Percentiles rank a stretch among this genome's conserved stretches.
Conservation (phyloP, 2,888 invertebrate species). For the Cryptocephalus primarius region DNA sequence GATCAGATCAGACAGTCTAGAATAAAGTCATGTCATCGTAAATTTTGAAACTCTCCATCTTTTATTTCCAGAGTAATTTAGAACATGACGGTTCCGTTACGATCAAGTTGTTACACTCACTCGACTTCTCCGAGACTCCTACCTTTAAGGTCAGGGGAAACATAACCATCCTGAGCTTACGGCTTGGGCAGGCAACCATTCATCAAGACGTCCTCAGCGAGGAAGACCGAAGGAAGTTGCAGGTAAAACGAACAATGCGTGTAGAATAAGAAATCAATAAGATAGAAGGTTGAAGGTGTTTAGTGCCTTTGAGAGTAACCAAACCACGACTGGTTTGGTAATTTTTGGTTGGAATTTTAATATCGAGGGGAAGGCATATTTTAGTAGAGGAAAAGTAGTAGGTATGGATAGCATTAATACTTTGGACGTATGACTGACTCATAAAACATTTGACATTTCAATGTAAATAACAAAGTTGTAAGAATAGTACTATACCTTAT, state of each 20-base stretch:
- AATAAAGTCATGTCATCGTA: not conserved
- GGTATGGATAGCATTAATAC: too few species aligned
- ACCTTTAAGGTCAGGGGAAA: constrained; percentile 57
- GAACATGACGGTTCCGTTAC: constrained; percentile 68
- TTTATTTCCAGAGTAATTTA: constrained; percentile 42
- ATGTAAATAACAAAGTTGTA: too few species aligned
- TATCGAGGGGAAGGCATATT: too few species aligned
- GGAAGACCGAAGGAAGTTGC: constrained; percentile 45
- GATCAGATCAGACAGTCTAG: not conserved
- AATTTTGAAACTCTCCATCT: too few species aligned
- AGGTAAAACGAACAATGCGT: constrained; percentile 33
- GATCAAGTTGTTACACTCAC: constrained; percentile 57
- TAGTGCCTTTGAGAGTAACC: not conserved
- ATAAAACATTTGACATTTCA: too few species aligned
- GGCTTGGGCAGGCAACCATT: constrained; percentile 51
- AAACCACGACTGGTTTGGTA: too few species aligned
- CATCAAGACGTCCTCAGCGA: constrained; percentile 49
- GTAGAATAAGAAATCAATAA: too few species aligned
- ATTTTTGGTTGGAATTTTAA: too few species aligned
- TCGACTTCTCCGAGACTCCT: constrained; percentile 39
- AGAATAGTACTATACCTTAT: too few species aligned
- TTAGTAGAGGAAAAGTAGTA: too few species aligned
- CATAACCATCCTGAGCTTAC: constrained; percentile 58
- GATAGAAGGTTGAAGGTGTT: not conserved
- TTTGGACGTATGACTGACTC: too few species aligned